These are phyloP conservation scores for Kryptopterus vitreolus DNA, from an alignment of 2,797 vertebrate species.

Conservation along the genomic window DNA sequence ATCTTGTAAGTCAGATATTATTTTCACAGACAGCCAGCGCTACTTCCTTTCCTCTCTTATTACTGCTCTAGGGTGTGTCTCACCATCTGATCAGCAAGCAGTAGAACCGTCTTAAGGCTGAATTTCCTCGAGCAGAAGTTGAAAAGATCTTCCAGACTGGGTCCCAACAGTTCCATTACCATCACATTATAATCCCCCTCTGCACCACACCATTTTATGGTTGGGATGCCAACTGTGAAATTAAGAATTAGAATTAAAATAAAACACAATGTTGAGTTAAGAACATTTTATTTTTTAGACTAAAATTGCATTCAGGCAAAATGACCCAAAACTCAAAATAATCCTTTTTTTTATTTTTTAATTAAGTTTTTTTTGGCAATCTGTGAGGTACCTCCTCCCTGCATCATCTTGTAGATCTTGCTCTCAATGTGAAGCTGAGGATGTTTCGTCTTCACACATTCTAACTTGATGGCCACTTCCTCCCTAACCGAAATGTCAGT, in stretches of 20 bases:
- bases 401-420: constrained; percentile 99
- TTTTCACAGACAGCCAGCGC: background rate
- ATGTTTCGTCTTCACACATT: constrained; percentile 98
- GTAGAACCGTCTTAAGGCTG: constrained; percentile 72
- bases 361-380: background rate
- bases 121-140: constrained; percentile 78
- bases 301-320: background rate
- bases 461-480: constrained; percentile 94
- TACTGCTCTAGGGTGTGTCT: background rate
- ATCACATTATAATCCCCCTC: constrained; percentile 81
- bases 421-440: constrained; percentile 93
- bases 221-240: constrained; percentile 74
- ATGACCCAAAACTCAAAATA: background rate
- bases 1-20: background rate
- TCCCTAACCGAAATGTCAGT: constrained; percentile 93
- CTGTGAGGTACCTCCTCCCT: constrained; percentile 84
- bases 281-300: background rate
- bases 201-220: constrained; percentile 79
- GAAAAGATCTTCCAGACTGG: constrained; percentile 70
- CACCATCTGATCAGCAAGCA: constrained; percentile 87
- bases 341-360: background rate
- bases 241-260: constrained; percentile 16
- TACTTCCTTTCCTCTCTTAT: background rate
- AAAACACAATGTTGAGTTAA: background rate
- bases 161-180: constrained; percentile 79